A percentile compares a stretch with the other conserved stretches of the same genome.
phyloP scores from a whole-genome alignment of 2,113 vertebrate genomes.

The Ictidomys tridecemlineatus region DNA sequence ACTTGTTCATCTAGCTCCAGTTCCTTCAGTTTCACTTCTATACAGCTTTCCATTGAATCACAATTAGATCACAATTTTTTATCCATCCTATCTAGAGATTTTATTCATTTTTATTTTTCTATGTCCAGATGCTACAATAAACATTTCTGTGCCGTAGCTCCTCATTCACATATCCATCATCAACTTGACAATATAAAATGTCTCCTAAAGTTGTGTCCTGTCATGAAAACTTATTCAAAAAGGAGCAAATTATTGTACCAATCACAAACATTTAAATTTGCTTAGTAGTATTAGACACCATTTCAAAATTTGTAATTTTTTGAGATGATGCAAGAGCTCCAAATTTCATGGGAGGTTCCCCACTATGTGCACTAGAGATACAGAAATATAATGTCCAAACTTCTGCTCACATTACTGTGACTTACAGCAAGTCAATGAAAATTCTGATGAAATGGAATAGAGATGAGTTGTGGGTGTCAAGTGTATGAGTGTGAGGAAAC shows the following conservation, averaged over 20 bases:
- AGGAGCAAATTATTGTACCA: background rate
- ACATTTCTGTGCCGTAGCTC: background rate
- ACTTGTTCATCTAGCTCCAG: background rate
- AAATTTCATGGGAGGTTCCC: background rate
- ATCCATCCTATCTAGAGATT: background rate
- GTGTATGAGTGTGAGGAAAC: background rate
- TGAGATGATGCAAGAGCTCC: background rate
- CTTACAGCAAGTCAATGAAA: background rate
- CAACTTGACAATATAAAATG: background rate
- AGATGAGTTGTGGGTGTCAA: background rate
- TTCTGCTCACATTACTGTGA: background rate
- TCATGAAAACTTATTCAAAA: background rate
- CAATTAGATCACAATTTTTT: constrained; percentile 17
- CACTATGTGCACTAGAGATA: background rate
- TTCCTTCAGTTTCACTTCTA: background rate
- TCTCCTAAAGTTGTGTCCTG: background rate
- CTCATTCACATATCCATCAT: background rate
- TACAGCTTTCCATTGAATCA: background rate
- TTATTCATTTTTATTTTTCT: background rate
- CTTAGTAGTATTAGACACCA: background rate
- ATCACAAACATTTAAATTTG: background rate
- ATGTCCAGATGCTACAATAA: constrained; percentile 12
- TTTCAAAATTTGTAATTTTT: constrained; percentile 1
- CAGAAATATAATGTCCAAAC: background rate
- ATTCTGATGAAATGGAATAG: background rate